Conservation (phyloP, 2,797 vertebrate species). For the Myiotriccus ornatus region DNA sequence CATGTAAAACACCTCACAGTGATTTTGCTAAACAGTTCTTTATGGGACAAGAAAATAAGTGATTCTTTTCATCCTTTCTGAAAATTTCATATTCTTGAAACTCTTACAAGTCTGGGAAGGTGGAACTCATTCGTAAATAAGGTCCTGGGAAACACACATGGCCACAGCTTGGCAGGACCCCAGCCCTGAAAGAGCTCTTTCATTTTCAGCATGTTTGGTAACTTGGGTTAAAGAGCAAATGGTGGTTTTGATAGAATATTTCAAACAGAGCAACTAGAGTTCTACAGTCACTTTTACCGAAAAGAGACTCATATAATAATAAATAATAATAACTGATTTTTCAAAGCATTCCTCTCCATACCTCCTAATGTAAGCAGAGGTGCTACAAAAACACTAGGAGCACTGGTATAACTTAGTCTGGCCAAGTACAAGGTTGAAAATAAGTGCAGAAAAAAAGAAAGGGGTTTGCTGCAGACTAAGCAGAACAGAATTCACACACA, state of each 20-base stretch:
- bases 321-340: neutral
- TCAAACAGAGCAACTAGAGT: constrained; percentile 39
- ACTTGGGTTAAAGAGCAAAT: constrained; percentile 39
- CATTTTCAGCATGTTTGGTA: constrained; percentile 55
- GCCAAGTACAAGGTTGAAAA: neutral
- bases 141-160: constrained; percentile 57
- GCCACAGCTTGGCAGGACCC: constrained; percentile 45
- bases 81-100: constrained; percentile 66
- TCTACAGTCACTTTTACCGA: neutral
- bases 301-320: neutral
- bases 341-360: neutral
- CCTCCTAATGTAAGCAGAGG: constrained; percentile 5
- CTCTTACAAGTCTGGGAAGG: constrained; percentile 59
- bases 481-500: neutral
- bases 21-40: constrained; percentile 48
- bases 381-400: neutral
- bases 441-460: neutral
- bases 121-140: constrained; percentile 63
- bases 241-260: constrained; percentile 51
- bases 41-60: constrained; percentile 48
- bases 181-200: constrained; percentile 67
- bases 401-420: neutral
- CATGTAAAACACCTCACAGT: constrained; percentile 40
- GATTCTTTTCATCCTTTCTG: constrained; percentile 58
- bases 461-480: neutral